A percentile compares a stretch with the other conserved stretches of the same genome.
Evolutionary conservation across 2,113 vertebrate genomes (phyloP).

Genomic region (Toxostoma redivivum): DNA sequence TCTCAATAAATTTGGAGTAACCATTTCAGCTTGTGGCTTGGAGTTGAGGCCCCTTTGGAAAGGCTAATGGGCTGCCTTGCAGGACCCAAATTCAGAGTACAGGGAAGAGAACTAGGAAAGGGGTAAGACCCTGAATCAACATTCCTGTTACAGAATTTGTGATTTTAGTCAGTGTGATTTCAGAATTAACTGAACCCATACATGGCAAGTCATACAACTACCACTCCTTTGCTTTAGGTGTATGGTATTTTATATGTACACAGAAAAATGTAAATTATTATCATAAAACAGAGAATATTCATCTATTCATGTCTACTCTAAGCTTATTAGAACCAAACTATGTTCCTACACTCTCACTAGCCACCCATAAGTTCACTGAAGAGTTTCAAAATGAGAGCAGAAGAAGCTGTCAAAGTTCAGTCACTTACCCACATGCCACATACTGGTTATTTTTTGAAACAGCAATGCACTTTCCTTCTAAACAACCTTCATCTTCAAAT

Average conservation of each 20-base stretch:
- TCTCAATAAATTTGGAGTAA: not conserved
- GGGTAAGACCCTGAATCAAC: not conserved
- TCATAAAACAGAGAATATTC: not conserved
- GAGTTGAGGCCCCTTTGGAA: not conserved
- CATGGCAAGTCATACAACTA: not conserved
- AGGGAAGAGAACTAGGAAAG: not conserved
- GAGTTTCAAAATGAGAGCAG: not conserved
- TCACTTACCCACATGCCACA: conserved; percentile 91
- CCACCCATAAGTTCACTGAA: not conserved
- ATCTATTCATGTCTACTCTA: not conserved
- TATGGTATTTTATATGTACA: not conserved
- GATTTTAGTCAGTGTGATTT: not conserved
- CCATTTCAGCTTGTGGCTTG: not conserved
- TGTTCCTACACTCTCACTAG: not conserved
- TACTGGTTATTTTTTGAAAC: conserved; percentile 85
- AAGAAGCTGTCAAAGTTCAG: not conserved
- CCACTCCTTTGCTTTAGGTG: not conserved
- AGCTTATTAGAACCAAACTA: not conserved
- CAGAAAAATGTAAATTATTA: not conserved
- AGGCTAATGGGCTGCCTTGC: not conserved
- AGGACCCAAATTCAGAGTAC: not conserved
- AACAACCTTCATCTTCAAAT: conserved; percentile 89
- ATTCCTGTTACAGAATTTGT: not conserved
- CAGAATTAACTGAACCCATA: not conserved
- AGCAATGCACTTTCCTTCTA: conserved; percentile 83